phyloP scores from a whole-genome alignment of 2,797 vertebrate species.

The Cercopithecus diana region DNA sequence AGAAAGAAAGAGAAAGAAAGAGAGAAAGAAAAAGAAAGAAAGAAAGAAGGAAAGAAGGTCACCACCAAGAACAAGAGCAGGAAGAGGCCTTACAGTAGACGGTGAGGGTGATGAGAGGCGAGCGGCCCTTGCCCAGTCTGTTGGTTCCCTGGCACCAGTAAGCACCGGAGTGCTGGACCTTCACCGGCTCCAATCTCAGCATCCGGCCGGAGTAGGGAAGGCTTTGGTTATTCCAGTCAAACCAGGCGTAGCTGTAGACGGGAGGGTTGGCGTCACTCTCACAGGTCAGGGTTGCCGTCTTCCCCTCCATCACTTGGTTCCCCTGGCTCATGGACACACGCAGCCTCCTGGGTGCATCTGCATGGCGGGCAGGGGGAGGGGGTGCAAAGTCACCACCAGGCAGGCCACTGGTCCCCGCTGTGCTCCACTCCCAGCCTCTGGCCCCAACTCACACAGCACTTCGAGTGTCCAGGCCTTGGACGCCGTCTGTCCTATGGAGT shows the following conservation, averaged over 20 bases:
- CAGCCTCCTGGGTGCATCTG: slow-evolving; percentile 75
- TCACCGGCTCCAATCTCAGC: slow-evolving; percentile 51
- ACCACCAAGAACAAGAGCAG: not conserved
- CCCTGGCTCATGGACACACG: slow-evolving; percentile 36
- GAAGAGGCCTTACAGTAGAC: slow-evolving; percentile 71
- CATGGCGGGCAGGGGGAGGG: not conserved
- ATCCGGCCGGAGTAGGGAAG: not conserved
- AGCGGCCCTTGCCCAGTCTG: not conserved
- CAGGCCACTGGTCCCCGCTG: not conserved
- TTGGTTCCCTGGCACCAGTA: slow-evolving; percentile 68
- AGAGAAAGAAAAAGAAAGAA: too few relatives aligned
- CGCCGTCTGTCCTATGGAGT: slow-evolving; percentile 48
- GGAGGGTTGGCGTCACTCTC: slow-evolving; percentile 62
- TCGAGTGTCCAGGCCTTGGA: not conserved
- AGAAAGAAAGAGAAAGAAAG: too few relatives aligned
- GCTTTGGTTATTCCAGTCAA: slow-evolving; percentile 53
- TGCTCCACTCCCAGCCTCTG: not conserved
- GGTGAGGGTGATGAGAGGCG: slow-evolving; percentile 46
- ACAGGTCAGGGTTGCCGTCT: slow-evolving; percentile 51
- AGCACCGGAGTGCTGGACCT: slow-evolving; percentile 54
- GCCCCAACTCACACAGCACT: slow-evolving; percentile 70
- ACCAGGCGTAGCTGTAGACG: slow-evolving; percentile 28
- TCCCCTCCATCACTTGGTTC: slow-evolving; percentile 58
- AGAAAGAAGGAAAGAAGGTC: not conserved
- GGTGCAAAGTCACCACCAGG: not conserved